phyloP scores from a whole-genome alignment of 2,888 invertebrate genomes.

The Philopedon plagiatum region DNA sequence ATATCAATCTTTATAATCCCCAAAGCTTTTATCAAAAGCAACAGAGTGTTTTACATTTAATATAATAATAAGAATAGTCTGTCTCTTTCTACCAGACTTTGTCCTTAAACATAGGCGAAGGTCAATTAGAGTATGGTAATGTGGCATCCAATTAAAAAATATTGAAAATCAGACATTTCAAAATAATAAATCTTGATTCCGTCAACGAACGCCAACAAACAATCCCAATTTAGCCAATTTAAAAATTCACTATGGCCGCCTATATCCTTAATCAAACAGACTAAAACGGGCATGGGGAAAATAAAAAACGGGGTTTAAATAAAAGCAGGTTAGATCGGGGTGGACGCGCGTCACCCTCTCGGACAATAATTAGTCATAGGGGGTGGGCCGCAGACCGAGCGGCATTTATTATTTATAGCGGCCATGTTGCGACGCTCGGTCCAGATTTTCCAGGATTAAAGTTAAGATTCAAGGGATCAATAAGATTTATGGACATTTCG shows the following conservation, averaged over 20 bases:
- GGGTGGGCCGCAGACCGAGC: slow-evolving; percentile 60
- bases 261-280: slow-evolving; percentile 38
- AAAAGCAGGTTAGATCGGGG: slow-evolving; percentile 33
- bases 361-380: slow-evolving; percentile 68
- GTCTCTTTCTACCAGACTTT: too few species aligned
- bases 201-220: neutral
- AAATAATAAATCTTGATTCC: neutral
- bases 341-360: slow-evolving; percentile 57
- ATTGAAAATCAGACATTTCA: neutral
- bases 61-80: too few species aligned
- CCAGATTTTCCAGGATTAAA: neutral
- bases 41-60: too few species aligned
- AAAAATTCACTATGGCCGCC: slow-evolving; percentile 46
- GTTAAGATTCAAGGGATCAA: neutral
- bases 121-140: too few species aligned
- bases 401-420: slow-evolving; percentile 32
- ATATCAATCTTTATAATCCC: too few species aligned
- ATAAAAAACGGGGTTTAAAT: slow-evolving; percentile 38
- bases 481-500: neutral
- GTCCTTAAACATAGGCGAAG: too few species aligned
- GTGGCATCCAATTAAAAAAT: neutral
- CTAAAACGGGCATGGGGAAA: slow-evolving; percentile 30
- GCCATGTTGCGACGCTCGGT: slow-evolving; percentile 26
- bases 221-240: slow-evolving; percentile 20
- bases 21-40: too few species aligned